A percentile compares a stretch with the other conserved stretches of the same genome.
These are phyloP conservation scores for Plebejus argus DNA, from an alignment of 2,888 invertebrate species.

Conservation along the genomic window DNA sequence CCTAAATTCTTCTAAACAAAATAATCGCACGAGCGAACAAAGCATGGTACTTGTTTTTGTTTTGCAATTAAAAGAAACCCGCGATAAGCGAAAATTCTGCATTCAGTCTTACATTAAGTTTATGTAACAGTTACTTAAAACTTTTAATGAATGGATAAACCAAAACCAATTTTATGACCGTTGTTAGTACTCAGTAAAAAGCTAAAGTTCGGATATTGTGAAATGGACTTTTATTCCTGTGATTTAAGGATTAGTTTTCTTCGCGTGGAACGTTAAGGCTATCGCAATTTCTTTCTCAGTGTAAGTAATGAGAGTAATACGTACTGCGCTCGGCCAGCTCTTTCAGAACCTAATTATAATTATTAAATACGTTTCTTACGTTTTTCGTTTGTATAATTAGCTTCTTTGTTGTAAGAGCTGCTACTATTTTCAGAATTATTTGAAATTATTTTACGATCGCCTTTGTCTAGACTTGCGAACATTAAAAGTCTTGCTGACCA, in stretches of 20 bases:
- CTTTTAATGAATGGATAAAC: slow-evolving; percentile 32
- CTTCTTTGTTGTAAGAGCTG: background rate
- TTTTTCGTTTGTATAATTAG: slow-evolving; percentile 18
- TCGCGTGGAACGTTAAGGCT: background rate
- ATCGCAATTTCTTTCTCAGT: slow-evolving; percentile 28
- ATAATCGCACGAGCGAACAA: background rate
- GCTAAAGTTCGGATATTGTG: background rate
- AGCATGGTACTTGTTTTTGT: background rate
- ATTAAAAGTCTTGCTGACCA: background rate
- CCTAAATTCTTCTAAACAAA: background rate
- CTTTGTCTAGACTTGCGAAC: background rate
- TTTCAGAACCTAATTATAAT: slow-evolving; percentile 27
- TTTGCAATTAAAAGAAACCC: background rate
- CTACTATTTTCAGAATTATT: background rate
- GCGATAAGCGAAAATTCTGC: background rate
- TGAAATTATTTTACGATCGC: background rate
- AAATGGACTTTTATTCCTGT: background rate
- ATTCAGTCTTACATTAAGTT: slow-evolving; percentile 3
- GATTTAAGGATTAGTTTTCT: background rate
- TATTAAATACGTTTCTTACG: slow-evolving; percentile 22
- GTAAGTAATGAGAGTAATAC: slow-evolving; percentile 21
- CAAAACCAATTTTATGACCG: slow-evolving; percentile 29
- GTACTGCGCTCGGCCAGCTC: slow-evolving; percentile 4
- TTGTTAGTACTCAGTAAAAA: slow-evolving; percentile 10
- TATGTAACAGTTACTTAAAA: slow-evolving; percentile 27